phyloP scores from a whole-genome alignment of 2,888 invertebrate species.

The Serripes groenlandicus region DNA sequence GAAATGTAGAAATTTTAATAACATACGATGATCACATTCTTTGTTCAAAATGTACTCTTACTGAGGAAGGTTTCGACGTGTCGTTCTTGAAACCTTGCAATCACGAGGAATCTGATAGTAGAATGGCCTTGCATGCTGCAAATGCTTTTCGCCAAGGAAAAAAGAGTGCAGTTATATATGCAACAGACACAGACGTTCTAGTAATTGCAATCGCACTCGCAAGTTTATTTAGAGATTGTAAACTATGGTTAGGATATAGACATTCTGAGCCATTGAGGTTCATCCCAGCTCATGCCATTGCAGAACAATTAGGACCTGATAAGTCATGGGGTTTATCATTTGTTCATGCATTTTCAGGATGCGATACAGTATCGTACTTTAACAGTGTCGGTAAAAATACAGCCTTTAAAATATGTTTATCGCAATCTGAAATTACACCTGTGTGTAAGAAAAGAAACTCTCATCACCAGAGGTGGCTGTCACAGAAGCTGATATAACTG shows the following conservation, averaged over 20 bases:
- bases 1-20: not conserved
- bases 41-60: not conserved
- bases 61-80: not conserved
- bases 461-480: too few relatives aligned
- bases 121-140: not conserved
- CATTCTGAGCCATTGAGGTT: not conserved
- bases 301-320: not conserved
- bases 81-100: not conserved
- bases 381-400: constrained; percentile 18
- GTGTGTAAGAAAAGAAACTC: too few relatives aligned
- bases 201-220: not conserved
- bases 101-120: not conserved
- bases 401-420: not conserved
- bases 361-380: not conserved
- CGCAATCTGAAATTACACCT: not conserved
- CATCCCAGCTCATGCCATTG: constrained; percentile 3
- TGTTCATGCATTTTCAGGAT: not conserved
- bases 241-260: not conserved
- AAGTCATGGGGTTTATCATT: not conserved
- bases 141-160: not conserved
- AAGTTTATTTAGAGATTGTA: not conserved
- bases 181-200: not conserved
- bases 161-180: not conserved
- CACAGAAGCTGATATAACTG: not conserved
- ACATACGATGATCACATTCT: not conserved